Evolutionary conservation across 2,888 invertebrate genomes (phyloP).

Genomic region (Drosophila incognita): DNA sequence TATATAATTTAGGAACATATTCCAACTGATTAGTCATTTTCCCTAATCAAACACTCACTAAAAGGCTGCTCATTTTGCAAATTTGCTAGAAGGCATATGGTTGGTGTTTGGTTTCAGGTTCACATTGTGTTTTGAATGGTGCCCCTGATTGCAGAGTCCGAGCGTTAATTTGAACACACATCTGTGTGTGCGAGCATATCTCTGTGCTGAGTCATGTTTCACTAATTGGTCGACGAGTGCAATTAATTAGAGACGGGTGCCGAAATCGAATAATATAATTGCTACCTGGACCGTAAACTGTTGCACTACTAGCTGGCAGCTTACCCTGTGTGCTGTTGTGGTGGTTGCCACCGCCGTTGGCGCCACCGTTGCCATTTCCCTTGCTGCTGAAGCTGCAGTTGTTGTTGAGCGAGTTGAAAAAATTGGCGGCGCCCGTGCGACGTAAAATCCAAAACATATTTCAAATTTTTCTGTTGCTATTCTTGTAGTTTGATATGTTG

Average conservation of each 20-base stretch:
- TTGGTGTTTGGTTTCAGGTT: conserved; percentile 7
- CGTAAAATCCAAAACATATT: conserved; percentile 80
- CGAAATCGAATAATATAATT: conserved; percentile 61
- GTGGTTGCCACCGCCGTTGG: conserved; percentile 63
- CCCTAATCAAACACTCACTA: neutral
- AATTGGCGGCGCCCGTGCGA: conserved; percentile 78
- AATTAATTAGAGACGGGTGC: conserved; percentile 50
- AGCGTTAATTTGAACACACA: conserved; percentile 6
- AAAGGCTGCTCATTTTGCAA: no score
- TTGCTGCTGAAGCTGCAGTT: conserved; percentile 75
- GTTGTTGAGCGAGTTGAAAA: conserved; percentile 79
- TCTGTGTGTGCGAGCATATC: neutral
- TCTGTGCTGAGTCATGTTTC: conserved; percentile 42
- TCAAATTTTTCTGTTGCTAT: conserved; percentile 2
- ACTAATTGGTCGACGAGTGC: conserved; percentile 41
- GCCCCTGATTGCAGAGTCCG: conserved; percentile 19
- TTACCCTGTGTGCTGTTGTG: conserved; percentile 73
- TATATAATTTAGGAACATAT: neutral
- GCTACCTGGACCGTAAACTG: conserved; percentile 29
- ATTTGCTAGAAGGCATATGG: neutral
- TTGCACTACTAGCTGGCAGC: neutral
- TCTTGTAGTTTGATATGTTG: conserved; percentile 38
- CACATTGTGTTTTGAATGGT: neutral
- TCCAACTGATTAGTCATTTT: neutral
- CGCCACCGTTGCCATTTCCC: conserved; percentile 51